phyloP scores from a whole-genome alignment of 2,888 invertebrate species.

The Drosophila nigritarsus region DNA sequence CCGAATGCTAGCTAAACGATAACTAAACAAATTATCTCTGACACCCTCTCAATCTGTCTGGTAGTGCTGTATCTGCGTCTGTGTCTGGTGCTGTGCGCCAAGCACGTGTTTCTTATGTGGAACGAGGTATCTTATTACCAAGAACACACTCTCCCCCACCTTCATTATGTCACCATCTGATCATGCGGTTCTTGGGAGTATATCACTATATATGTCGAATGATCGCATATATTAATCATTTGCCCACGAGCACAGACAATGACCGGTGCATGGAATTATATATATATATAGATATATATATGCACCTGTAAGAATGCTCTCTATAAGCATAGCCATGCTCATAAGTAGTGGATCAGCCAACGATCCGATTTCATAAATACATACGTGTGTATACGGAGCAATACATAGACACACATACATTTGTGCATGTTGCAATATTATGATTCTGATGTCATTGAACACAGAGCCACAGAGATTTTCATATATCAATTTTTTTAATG shows the following conservation, averaged over 20 bases:
- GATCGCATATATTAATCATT: constrained; percentile 25
- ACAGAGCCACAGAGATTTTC: constrained; percentile 41
- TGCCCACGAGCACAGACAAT: constrained; percentile 30
- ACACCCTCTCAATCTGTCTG: constrained; percentile 7
- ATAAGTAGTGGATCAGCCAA: constrained; percentile 28
- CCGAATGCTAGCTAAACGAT: constrained; percentile 26
- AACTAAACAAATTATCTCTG: constrained; percentile 20
- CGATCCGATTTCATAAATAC: constrained; percentile 47
- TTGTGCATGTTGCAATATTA: constrained; percentile 45
- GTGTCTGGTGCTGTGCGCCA: constrained; percentile 2
- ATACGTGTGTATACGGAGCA: neutral
- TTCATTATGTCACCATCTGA: neutral
- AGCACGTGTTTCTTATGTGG: constrained; percentile 39
- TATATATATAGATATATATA: constrained; percentile 1
- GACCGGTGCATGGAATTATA: constrained; percentile 31
- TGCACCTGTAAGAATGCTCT: constrained; percentile 37
- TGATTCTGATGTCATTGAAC: constrained; percentile 62
- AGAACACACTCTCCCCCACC: neutral
- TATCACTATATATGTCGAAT: constrained; percentile 1
- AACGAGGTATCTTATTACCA: constrained; percentile 33
- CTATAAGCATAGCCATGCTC: constrained; percentile 24
- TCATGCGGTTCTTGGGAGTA: constrained; percentile 17
- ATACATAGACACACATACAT: neutral
- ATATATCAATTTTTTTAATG: constrained; percentile 29
- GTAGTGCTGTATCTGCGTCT: neutral